phyloP scores from a whole-genome alignment of 2,888 invertebrate species.

The Tenthredo mesomela region DNA sequence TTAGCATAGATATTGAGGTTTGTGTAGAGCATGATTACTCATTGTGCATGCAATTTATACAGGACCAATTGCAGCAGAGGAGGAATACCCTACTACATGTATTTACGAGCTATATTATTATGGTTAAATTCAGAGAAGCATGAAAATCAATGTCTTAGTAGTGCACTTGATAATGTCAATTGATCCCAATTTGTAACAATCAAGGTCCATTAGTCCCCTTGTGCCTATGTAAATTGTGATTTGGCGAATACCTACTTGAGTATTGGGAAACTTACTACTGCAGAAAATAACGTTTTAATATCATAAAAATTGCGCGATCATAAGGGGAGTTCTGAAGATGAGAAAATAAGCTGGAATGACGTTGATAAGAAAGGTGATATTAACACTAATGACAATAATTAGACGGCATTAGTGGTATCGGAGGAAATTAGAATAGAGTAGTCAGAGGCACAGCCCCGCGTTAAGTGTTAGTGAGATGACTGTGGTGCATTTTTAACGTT shows the following conservation, averaged over 20 bases:
- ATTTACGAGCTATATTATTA: background rate
- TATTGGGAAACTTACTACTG: background rate
- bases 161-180: background rate
- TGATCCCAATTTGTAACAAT: background rate
- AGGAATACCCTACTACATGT: background rate
- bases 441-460: background rate
- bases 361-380: constrained; percentile 22
- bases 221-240: background rate
- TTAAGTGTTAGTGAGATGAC: constrained; percentile 52
- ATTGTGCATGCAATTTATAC: background rate
- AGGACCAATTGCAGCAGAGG: background rate
- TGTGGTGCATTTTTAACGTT: constrained; percentile 61
- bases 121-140: background rate
- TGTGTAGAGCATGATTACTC: background rate
- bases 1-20: background rate
- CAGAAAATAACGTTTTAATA: background rate
- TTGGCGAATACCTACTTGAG: background rate
- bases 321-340: background rate
- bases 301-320: background rate
- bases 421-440: constrained; percentile 1
- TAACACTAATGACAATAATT: constrained; percentile 28
- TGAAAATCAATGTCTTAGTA: background rate
- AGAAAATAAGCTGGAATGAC: background rate
- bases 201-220: background rate
- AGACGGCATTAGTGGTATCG: constrained; percentile 28